phyloP scores from a whole-genome alignment of 2,888 invertebrate genomes.

The Steinernema carpocapsae region DNA sequence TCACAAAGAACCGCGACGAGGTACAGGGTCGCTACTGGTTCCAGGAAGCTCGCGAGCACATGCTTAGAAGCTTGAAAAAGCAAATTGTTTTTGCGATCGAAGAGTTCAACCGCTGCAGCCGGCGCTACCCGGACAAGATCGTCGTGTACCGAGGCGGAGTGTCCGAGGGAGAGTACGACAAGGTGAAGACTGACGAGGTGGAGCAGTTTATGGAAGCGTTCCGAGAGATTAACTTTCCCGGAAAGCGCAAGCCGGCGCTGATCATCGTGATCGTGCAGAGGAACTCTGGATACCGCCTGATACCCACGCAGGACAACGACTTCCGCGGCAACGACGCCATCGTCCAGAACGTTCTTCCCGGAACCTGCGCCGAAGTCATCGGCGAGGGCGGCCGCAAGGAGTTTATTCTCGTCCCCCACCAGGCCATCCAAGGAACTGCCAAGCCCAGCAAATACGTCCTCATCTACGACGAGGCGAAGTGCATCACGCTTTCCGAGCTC shows the following conservation, averaged over 20 bases:
- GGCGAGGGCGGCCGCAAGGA: conserved; percentile 16
- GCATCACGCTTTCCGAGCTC: conserved; percentile 33
- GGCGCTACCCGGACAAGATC: conserved; percentile 41
- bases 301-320: conserved; percentile 34
- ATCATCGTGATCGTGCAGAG: conserved; percentile 48
- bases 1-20: conserved; percentile 13
- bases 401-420: conserved; percentile 31
- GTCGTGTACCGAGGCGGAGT: conserved; percentile 46
- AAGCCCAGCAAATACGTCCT: conserved; percentile 38
- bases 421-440: conserved; percentile 39
- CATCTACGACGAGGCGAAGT: conserved; percentile 31
- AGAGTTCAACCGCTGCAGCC: not conserved
- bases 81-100: conserved; percentile 37
- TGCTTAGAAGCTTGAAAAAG: conserved; percentile 7
- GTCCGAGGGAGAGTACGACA: conserved; percentile 44
- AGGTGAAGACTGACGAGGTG: conserved; percentile 33
- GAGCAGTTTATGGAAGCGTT: not conserved
- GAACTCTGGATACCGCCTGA: conserved; percentile 48
- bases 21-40: conserved; percentile 37
- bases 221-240: not conserved
- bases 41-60: conserved; percentile 38
- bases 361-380: conserved; percentile 46
- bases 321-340: not conserved
- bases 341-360: conserved; percentile 47
- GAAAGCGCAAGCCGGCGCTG: conserved; percentile 39